phyloP scores from a whole-genome alignment of 2,888 invertebrate genomes.

The Drosophila merina region DNA sequence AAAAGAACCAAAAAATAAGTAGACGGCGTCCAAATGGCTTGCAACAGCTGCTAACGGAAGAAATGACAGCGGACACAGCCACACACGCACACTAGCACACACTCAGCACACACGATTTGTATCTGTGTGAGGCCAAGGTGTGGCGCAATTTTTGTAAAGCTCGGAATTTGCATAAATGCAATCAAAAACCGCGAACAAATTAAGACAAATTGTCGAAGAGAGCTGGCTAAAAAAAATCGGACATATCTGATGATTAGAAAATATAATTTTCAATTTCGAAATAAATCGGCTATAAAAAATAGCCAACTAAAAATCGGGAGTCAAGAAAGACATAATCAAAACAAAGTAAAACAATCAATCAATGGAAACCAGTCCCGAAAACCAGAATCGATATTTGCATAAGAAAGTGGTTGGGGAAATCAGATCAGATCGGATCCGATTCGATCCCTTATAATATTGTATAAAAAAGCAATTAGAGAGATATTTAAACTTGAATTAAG shows the following conservation, averaged over 20 bases:
- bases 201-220: slow-evolving; percentile 41
- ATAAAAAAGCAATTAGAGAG: not conserved
- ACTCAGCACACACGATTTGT: slow-evolving; percentile 2
- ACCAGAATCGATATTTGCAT: slow-evolving; percentile 15
- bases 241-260: not conserved
- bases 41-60: slow-evolving; percentile 52
- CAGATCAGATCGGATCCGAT: not conserved
- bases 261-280: not conserved
- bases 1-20: slow-evolving; percentile 29
- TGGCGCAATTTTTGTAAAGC: slow-evolving; percentile 34
- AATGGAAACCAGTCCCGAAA: slow-evolving; percentile 16
- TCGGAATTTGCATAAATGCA: slow-evolving; percentile 37
- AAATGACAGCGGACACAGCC: slow-evolving; percentile 30
- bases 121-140: slow-evolving; percentile 29
- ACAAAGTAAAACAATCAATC: slow-evolving; percentile 33
- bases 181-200: slow-evolving; percentile 36
- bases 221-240: slow-evolving; percentile 17
- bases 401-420: slow-evolving; percentile 8
- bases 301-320: not conserved
- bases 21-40: slow-evolving; percentile 34
- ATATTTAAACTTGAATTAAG: not conserved
- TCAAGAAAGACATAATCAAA: slow-evolving; percentile 20
- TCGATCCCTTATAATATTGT: not conserved
- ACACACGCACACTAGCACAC: not conserved
- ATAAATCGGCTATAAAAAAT: not conserved